These are phyloP conservation scores for Acrossocheilus fasciatus DNA, from an alignment of 2,797 vertebrate genomes.

Conservation along the genomic window DNA sequence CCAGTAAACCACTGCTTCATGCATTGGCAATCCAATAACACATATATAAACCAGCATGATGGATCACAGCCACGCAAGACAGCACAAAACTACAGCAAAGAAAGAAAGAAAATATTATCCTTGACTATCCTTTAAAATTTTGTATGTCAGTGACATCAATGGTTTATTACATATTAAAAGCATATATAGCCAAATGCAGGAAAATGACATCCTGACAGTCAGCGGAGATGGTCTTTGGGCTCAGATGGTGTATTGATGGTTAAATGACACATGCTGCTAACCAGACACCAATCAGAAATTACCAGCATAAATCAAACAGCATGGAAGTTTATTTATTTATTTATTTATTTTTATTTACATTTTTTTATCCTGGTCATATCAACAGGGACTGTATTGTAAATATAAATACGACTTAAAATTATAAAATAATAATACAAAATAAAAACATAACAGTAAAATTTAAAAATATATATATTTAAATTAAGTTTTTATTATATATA, in stretches of 20 bases:
- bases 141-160: not conserved
- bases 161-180: not conserved
- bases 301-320: not conserved
- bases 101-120: not conserved
- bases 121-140: not conserved
- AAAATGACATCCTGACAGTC: not conserved
- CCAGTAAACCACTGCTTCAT: slow-evolving; percentile 26
- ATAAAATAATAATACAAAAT: not conserved
- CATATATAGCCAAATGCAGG: not conserved
- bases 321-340: not conserved
- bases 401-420: not conserved
- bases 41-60: slow-evolving; percentile 21
- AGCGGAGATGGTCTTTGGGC: not conserved
- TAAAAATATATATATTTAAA: too few species aligned
- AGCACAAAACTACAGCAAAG: not conserved
- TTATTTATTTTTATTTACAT: too few species aligned
- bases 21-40: slow-evolving; percentile 27
- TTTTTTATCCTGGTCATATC: not conserved
- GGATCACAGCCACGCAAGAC: not conserved
- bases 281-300: not conserved
- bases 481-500: too few species aligned
- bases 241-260: not conserved
- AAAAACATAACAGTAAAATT: not conserved
- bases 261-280: not conserved
- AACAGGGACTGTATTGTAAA: not conserved